Conservation (phyloP, 2,113 vertebrate genomes). For the Forbesichthys papilliferus region DNA sequence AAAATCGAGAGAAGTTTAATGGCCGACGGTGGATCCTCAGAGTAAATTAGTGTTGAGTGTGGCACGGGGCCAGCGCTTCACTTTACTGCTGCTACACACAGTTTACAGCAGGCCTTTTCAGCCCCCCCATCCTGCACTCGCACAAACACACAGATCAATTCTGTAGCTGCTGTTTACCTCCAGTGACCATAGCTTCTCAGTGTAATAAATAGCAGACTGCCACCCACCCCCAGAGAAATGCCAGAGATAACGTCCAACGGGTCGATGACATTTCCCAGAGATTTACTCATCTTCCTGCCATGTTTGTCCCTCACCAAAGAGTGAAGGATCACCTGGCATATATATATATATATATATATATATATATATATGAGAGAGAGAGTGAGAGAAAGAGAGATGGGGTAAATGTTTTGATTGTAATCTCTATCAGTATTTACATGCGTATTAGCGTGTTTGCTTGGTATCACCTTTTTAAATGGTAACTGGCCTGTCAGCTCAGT, state of each 20-base stretch:
- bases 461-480: conserved; percentile 84
- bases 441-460: not conserved
- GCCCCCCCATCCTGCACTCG: not conserved
- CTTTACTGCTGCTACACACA: not conserved
- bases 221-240: conserved; percentile 81
- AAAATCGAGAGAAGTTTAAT: not conserved
- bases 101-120: not conserved
- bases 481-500: conserved; percentile 83
- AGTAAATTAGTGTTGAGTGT: not conserved
- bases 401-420: not conserved
- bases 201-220: not conserved
- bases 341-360: not conserved
- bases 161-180: not conserved
- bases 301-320: conserved; percentile 88
- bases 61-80: not conserved
- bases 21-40: not conserved
- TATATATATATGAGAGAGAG: not conserved
- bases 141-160: not conserved
- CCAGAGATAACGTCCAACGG: conserved; percentile 86
- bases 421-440: not conserved
- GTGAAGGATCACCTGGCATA: conserved; percentile 85
- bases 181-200: not conserved
- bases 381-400: not conserved
- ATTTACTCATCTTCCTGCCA: conserved; percentile 93
- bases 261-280: conserved; percentile 90